These are phyloP conservation scores for Anagrus nilaparvatae DNA, from an alignment of 1,140 invertebrate species.

Conservation along the genomic window DNA sequence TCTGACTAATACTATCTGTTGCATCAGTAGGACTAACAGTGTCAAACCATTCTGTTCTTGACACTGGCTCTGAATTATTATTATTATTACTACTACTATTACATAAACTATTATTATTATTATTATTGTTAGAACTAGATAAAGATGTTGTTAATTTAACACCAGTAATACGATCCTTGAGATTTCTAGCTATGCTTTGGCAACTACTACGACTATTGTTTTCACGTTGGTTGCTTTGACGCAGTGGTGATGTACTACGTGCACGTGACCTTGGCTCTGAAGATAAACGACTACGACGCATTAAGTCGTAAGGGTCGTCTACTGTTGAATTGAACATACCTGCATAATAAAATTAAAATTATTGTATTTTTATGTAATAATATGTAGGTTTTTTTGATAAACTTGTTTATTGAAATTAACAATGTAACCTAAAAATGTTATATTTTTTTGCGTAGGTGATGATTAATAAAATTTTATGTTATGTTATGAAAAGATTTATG, in stretches of 20 bases:
- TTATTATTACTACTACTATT: too few relatives aligned
- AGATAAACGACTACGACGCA: conserved; percentile 60
- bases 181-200: conserved; percentile 12
- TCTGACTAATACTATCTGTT: too few relatives aligned
- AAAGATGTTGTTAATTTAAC: not conserved
- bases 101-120: too few relatives aligned
- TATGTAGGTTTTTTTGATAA: too few relatives aligned
- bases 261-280: conserved; percentile 51
- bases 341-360: too few relatives aligned
- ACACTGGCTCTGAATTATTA: conserved; percentile 20
- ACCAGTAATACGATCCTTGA: conserved; percentile 7
- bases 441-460: too few relatives aligned
- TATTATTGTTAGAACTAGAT: not conserved
- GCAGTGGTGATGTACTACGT: conserved; percentile 49
- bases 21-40: too few relatives aligned
- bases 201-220: conserved; percentile 44
- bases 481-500: too few relatives aligned
- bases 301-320: conserved; percentile 67
- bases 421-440: too few relatives aligned
- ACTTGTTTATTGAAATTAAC: too few relatives aligned
- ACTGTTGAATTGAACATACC: conserved; percentile 32
- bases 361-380: too few relatives aligned
- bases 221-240: conserved; percentile 40
- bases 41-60: conserved; percentile 35
- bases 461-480: too few relatives aligned